Percentiles rank a stretch among this genome's conserved stretches.
These are phyloP conservation scores for Caenorhabditis virilis DNA, from an alignment of 2,888 invertebrate species.

Conservation along the genomic window DNA sequence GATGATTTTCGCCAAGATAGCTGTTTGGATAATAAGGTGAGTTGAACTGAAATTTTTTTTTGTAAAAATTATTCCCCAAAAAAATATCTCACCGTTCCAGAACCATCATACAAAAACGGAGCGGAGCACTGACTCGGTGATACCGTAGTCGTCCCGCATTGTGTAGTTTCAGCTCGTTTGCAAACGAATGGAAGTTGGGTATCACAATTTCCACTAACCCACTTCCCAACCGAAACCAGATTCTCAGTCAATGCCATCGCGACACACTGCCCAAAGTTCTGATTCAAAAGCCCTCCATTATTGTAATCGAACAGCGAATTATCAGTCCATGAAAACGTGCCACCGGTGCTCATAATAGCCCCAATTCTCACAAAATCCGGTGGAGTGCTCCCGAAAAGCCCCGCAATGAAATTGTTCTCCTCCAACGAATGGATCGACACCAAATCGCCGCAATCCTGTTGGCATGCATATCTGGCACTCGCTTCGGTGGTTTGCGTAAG, in stretches of 20 bases:
- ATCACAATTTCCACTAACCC: slow-evolving; percentile 34
- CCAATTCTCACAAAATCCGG: not conserved
- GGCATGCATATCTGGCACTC: not conserved
- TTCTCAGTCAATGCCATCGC: not conserved
- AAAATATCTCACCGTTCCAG: slow-evolving; percentile 13
- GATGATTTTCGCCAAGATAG: slow-evolving; percentile 14
- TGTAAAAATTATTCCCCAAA: not conserved
- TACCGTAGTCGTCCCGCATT: slow-evolving; percentile 21
- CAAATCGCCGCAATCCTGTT: not conserved
- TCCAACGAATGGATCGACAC: not conserved
- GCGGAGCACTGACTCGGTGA: slow-evolving; percentile 20
- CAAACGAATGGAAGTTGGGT: slow-evolving; percentile 27
- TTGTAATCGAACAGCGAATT: not conserved
- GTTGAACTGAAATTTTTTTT: slow-evolving; percentile 4
- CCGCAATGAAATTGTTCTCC: not conserved
- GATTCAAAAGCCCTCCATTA: not conserved
- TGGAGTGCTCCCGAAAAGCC: not conserved
- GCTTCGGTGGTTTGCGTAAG: too few species aligned
- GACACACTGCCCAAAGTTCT: not conserved
- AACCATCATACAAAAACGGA: slow-evolving; percentile 20
- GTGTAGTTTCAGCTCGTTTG: slow-evolving; percentile 6
- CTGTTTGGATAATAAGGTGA: slow-evolving; percentile 30
- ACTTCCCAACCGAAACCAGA: slow-evolving; percentile 10
- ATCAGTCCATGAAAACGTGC: not conserved
- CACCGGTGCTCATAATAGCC: not conserved